Base-by-base conservation (phyloP, 1,140 invertebrate species). In the Zophobas morio region DNA sequence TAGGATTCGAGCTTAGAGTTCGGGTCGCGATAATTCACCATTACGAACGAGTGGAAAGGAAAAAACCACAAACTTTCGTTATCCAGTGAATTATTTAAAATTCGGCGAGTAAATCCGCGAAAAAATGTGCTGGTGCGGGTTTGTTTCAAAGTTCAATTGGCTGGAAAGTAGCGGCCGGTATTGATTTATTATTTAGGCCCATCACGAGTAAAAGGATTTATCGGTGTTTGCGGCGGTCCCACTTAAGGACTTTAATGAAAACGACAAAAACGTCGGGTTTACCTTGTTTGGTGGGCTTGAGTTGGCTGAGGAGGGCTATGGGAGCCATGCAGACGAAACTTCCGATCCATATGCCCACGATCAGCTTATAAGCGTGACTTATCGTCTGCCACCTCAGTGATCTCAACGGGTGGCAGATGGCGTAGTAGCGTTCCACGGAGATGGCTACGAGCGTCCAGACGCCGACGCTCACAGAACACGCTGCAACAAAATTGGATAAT, bases 401-500 rank as follows among this genome's bases (percentile, higher is more conserved):
- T 75, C 89, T 86, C 20, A 94, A 84, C 0, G 92, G 93, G 79
- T 90, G 89, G 82, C 92, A 93, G 77, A 94, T 93, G 74, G 93
- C 92, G 81, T 91, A 93, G 82, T 92, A 94, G 4, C 92, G 84
- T 83, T 94, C 92, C 71, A 93, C 86, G 0, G 91, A 92, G 80
- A 94, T 93, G 39, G 91, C 90, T 3, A 93, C 92, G 56, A 94
- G 81, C 1, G 92, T 94, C 89, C 91, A 93, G 32, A 89, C 90
- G 4, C 89, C 90, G 0, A 91, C 91, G 0, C 89, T 88, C 1
- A 93, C 91, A 1, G 91, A 91, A 42, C 91, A 90, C 73, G 90
- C 92, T 93, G 87, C 35, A 90, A 85, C 32, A 75, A 78, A 79
- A 57, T 70, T 34, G 37, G 74, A 8, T 32, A 56, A 37, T 33